Percentiles rank a stretch among this genome's conserved stretches.
phyloP scores from a whole-genome alignment of 2,888 invertebrate species.

The Athalia cordata region DNA sequence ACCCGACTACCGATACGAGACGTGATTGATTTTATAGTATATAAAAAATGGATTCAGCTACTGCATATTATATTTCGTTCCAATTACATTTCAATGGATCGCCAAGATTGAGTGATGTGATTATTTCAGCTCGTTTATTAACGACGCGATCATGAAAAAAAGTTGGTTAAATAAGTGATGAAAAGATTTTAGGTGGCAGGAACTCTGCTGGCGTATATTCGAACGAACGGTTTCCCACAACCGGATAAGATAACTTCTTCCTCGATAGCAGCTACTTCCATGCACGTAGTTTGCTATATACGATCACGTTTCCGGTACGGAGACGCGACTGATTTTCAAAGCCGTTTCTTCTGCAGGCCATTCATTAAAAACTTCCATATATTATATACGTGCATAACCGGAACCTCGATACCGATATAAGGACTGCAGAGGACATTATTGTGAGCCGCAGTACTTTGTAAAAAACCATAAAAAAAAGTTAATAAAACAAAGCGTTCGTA shows the following conservation, averaged over 20 bases:
- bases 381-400: neutral
- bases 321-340: conserved; percentile 40
- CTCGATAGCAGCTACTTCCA: conserved; percentile 45
- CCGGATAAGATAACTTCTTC: conserved; percentile 58
- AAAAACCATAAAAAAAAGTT: too few relatives aligned
- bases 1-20: too few relatives aligned
- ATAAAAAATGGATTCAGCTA: too few relatives aligned
- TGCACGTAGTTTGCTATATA: conserved; percentile 4
- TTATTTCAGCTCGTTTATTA: too few relatives aligned
- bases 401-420: neutral
- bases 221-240: conserved; percentile 52
- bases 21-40: too few relatives aligned
- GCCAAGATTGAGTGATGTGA: too few relatives aligned
- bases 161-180: neutral
- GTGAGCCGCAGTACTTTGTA: too few relatives aligned
- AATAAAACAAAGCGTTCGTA: too few relatives aligned
- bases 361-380: neutral
- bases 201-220: conserved; percentile 51
- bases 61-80: too few relatives aligned
- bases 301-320: conserved; percentile 19
- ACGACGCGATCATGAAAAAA: neutral
- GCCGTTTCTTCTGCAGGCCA: neutral
- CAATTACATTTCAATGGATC: too few relatives aligned
- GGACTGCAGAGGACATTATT: neutral
- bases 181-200: conserved; percentile 43